These are phyloP conservation scores for Pomacea canaliculata DNA, from an alignment of 2,888 invertebrate genomes.

Conservation along the genomic window DNA sequence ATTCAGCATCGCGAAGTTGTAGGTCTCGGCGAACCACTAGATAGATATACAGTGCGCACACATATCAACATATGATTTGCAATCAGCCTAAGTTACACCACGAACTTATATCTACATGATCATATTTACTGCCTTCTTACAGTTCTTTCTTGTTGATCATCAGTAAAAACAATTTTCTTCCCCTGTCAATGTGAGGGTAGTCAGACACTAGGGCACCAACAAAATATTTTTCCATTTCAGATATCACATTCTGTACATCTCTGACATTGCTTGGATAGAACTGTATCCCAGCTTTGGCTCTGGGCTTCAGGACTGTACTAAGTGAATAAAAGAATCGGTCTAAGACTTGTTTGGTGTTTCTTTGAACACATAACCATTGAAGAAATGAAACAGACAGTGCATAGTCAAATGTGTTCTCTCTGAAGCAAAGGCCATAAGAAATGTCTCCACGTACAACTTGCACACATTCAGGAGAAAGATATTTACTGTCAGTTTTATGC, in stretches of 20 bases:
- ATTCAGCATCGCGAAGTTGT: too few species aligned
- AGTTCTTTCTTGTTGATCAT: slow-evolving; percentile 22
- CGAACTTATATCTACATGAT: too few species aligned
- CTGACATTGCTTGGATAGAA: slow-evolving; percentile 34
- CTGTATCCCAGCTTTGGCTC: slow-evolving; percentile 35
- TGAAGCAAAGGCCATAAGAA: slow-evolving; percentile 32
- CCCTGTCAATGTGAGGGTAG: slow-evolving; percentile 35
- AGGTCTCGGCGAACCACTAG: too few species aligned
- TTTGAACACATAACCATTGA: slow-evolving; percentile 37
- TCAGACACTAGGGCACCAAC: slow-evolving; percentile 35
- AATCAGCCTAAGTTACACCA: too few species aligned
- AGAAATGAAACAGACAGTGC: slow-evolving; percentile 38
- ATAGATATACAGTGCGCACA: too few species aligned
- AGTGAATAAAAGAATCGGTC: slow-evolving; percentile 32
- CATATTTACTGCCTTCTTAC: too few species aligned
- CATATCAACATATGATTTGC: too few species aligned
- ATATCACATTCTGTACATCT: slow-evolving; percentile 29
- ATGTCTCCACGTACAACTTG: slow-evolving; percentile 31
- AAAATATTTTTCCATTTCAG: slow-evolving; percentile 28
- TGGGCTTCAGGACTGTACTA: slow-evolving; percentile 23
- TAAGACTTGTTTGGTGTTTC: slow-evolving; percentile 15
- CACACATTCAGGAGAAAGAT: slow-evolving; percentile 12
- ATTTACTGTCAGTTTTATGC: slow-evolving; percentile 7
- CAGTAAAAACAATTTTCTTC: slow-evolving; percentile 38
- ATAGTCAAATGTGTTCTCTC: slow-evolving; percentile 29